A percentile compares a stretch with the other conserved stretches of the same genome.
These are phyloP conservation scores for Avahi laniger DNA, from an alignment of 2,797 vertebrate genomes.

Conservation along the genomic window DNA sequence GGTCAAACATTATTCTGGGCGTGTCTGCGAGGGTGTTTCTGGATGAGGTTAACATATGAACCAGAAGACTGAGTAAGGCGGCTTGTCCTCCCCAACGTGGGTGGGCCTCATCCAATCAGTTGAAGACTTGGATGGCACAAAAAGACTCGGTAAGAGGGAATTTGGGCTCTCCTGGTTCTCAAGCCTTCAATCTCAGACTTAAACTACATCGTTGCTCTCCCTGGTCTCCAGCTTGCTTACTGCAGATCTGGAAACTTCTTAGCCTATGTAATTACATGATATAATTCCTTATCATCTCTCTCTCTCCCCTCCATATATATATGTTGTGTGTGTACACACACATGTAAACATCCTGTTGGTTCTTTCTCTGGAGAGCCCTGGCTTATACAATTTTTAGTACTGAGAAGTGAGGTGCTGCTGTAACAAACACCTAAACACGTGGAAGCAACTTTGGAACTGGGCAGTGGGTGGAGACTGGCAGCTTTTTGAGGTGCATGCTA, in stretches of 20 bases:
- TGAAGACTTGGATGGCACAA: background rate
- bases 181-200: background rate
- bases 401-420: background rate
- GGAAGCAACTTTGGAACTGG: background rate
- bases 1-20: background rate
- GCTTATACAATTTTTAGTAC: background rate
- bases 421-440: background rate
- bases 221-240: background rate
- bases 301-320: background rate
- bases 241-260: background rate
- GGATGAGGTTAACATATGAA: background rate
- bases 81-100: background rate
- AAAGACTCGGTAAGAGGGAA: background rate
- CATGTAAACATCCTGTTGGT: background rate
- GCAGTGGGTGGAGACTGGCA: background rate
- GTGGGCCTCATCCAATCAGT: background rate
- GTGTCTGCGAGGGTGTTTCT: background rate
- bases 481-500: background rate
- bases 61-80: background rate
- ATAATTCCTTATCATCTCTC: background rate
- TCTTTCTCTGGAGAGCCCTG: conserved; percentile 1
- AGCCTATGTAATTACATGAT: background rate
- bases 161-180: background rate
- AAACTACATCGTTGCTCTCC: background rate
- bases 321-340: background rate